These are phyloP conservation scores for Xiphorhynchus erythropygius DNA, from an alignment of 2,797 vertebrate species.

Conservation along the genomic window DNA sequence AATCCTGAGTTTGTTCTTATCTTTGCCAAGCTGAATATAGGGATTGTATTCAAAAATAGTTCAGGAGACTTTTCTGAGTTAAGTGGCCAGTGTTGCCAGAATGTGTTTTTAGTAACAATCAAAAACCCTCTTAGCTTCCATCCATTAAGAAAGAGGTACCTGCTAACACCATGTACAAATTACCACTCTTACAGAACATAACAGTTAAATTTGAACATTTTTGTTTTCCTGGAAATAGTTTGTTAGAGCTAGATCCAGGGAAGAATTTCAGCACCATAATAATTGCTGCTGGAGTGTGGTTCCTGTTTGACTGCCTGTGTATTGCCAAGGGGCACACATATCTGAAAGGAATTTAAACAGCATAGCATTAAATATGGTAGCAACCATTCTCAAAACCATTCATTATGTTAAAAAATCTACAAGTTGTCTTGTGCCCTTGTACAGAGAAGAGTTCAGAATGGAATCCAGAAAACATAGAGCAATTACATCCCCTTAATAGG, in stretches of 20 bases:
- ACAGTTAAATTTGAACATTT: background rate
- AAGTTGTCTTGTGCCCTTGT: background rate
- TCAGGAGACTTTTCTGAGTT: background rate
- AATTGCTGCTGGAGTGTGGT: background rate
- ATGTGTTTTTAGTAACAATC: background rate
- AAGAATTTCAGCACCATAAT: background rate
- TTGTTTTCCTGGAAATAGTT: background rate
- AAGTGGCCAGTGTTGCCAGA: background rate
- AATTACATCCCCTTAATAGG: background rate
- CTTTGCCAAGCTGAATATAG: background rate
- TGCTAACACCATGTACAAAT: background rate
- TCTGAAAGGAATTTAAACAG: background rate
- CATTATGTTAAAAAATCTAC: background rate
- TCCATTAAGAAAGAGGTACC: background rate
- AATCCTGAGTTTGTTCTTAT: background rate
- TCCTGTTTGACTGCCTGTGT: background rate
- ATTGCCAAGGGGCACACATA: rapidly evolving
- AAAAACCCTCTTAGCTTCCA: background rate
- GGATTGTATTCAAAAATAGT: background rate
- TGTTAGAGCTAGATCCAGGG: background rate
- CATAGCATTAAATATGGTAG: rapidly evolving
- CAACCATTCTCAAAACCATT: background rate
- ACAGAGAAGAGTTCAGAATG: background rate
- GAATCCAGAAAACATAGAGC: background rate
- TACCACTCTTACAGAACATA: background rate